Conservation (phyloP, 2,797 vertebrate genomes). For the Perdix hodgsoniae region DNA sequence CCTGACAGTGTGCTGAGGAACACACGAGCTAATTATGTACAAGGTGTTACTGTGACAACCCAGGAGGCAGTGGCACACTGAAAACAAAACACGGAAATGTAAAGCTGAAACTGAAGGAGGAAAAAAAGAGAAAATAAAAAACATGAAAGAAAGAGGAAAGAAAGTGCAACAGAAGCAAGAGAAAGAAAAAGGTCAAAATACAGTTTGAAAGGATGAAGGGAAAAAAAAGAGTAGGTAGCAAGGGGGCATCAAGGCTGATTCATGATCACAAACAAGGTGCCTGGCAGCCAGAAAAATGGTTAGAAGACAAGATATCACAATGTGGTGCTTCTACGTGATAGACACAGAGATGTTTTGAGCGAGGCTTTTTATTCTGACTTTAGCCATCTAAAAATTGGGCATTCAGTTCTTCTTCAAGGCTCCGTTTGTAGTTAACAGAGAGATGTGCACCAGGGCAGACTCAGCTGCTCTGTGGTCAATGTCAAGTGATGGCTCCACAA, state of each 20-base stretch:
- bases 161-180: background rate
- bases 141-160: background rate
- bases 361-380: background rate
- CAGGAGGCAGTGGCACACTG: background rate
- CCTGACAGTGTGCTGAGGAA: rapidly evolving
- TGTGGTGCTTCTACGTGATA: background rate
- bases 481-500: background rate
- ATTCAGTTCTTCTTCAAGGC: background rate
- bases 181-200: conserved; percentile 26
- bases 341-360: background rate
- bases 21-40: background rate
- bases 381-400: background rate
- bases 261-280: background rate
- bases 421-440: background rate
- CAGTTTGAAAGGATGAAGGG: background rate
- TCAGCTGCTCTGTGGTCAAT: background rate
- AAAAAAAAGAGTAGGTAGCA: background rate
- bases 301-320: background rate
- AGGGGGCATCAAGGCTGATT: background rate
- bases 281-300: background rate
- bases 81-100: background rate
- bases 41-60: conserved; percentile 46
- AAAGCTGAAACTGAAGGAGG: background rate
- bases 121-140: background rate
- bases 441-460: background rate